These are phyloP conservation scores for Gobio gobio DNA, from an alignment of 2,113 vertebrate species.

Conservation along the genomic window DNA sequence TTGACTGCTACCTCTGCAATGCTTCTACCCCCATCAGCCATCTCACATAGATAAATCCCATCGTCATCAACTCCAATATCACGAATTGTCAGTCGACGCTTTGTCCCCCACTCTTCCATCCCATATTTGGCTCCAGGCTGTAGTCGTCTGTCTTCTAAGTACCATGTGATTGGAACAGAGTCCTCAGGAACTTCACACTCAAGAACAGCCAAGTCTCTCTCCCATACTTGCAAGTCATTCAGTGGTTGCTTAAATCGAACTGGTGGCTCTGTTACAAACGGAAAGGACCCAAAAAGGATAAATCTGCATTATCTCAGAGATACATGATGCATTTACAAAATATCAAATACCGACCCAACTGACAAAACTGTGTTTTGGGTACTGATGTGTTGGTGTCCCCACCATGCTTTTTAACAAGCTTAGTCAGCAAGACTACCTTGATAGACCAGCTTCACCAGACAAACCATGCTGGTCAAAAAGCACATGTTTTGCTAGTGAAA, in stretches of 20 bases:
- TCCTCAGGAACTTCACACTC: slow-evolving; percentile 96
- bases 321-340: neutral
- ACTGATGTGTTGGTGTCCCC: neutral
- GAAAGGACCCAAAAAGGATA: slow-evolving; percentile 33
- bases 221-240: slow-evolving; percentile 89
- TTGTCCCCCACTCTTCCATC: slow-evolving; percentile 90
- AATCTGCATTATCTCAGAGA: neutral
- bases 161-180: slow-evolving; percentile 91
- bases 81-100: slow-evolving; percentile 89
- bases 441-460: neutral
- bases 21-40: slow-evolving; percentile 92
- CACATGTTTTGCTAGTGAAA: neutral
- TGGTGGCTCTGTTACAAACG: slow-evolving; percentile 80
- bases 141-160: slow-evolving; percentile 90
- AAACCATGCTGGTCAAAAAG: neutral
- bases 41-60: slow-evolving; percentile 95
- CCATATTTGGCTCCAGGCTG: slow-evolving; percentile 93
- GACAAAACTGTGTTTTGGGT: neutral
- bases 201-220: slow-evolving; percentile 87
- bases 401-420: neutral
- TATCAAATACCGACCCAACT: neutral
- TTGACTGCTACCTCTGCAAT: slow-evolving; percentile 93
- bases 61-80: slow-evolving; percentile 90
- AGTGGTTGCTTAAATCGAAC: slow-evolving; percentile 89
- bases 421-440: neutral